Conservation (phyloP, 2,888 invertebrate species). For the Mesodorylaimus sp. region DNA sequence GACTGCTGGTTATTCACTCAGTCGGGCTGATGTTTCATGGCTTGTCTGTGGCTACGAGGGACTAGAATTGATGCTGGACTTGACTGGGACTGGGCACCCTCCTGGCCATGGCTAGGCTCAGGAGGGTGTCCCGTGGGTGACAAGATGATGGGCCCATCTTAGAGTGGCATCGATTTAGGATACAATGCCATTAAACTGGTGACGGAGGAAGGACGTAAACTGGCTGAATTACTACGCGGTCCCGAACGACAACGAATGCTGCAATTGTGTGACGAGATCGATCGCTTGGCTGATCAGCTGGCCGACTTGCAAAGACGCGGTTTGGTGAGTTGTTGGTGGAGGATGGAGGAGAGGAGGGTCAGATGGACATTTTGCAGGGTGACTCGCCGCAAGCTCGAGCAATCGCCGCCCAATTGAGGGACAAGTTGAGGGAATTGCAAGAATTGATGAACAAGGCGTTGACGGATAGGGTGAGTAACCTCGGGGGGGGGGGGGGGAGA, state of each 20-base stretch:
- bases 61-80: too few species aligned
- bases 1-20: too few species aligned
- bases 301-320: constrained; percentile 49
- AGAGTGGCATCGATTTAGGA: constrained; percentile 27
- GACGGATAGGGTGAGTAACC: constrained; percentile 48
- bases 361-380: constrained; percentile 32
- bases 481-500: not conserved
- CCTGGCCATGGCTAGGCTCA: too few species aligned
- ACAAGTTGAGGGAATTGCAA: constrained; percentile 73
- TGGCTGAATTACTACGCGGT: constrained; percentile 78
- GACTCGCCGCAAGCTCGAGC: constrained; percentile 38
- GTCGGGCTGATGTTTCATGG: too few species aligned
- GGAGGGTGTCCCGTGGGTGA: too few species aligned
- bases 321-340: constrained; percentile 11
- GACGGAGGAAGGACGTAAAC: constrained; percentile 72
- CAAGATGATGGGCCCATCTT: too few species aligned
- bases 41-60: too few species aligned
- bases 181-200: constrained; percentile 76
- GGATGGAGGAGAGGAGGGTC: not conserved
- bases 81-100: too few species aligned
- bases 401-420: constrained; percentile 47
- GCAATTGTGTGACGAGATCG: constrained; percentile 77
- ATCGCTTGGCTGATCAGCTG: constrained; percentile 58
- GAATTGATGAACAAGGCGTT: constrained; percentile 75
- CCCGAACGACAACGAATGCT: constrained; percentile 79